Evolutionary conservation across 2,888 invertebrate genomes (phyloP), one percentile per base, ranked within the genome.

Genomic region (Lithophane semibrunnea): DNA sequence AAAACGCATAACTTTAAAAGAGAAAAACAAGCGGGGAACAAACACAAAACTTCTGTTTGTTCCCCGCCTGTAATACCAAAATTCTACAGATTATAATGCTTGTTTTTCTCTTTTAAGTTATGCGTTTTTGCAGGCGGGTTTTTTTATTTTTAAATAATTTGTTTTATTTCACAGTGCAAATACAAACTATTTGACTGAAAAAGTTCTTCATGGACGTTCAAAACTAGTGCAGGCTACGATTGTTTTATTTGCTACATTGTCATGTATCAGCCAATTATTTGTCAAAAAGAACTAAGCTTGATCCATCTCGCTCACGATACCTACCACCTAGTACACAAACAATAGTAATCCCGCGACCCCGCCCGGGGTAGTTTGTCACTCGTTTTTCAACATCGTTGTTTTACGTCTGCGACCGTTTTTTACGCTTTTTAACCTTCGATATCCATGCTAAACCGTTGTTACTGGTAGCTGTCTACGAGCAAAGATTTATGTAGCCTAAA

Each of bases 301-400:
- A 5, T 4, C 44, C 56, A 10, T 47, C 37, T 47, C 80, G 86
- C 73, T 80, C 1, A n/a, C 77, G 29, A 71, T 78, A n/a, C 12
- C 10, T 78, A n/a, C 12, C 10, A 61, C 77, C 75, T 80, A 58
- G 63, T 68, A 82, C 82, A 87, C 85, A 92, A 89, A 92, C 93
- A 93, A 92, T 92, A 90, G 90, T 90, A 88, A 85, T 88, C 82
- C 87, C 80, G 74, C 75, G 86, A 77, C 90, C 89, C 88, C 82
- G 81, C 83, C 83, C 64, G 79, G 84, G 89, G 88, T 91, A 91
- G 90, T 94, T 93, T 93, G 92, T 94, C 93, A 93, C 93, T 89
- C 78, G 78, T 87, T 85, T 90, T 90, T 89, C 88, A 86, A 85
- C 88, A 80, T 89, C 73, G 88, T 88, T 88, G 91, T 92, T 92